These are phyloP conservation scores for Athrips mouffetella DNA, from an alignment of 2,888 invertebrate species.

Conservation along the genomic window DNA sequence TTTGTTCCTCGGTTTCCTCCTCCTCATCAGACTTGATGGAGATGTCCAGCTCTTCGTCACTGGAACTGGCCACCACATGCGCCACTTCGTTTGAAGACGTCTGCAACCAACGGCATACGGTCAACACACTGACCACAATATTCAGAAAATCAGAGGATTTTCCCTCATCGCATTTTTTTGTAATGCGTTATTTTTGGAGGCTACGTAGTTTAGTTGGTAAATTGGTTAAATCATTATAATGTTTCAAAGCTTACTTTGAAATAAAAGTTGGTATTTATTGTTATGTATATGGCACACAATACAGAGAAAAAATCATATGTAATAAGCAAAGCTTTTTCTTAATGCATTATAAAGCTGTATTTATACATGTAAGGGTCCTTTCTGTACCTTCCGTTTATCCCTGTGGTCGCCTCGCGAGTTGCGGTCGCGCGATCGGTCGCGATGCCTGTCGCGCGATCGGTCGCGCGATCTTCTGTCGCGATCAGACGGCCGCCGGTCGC, in stretches of 20 bases:
- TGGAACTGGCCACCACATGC: conserved; percentile 82
- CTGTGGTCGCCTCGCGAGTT: conserved; percentile 39
- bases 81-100: conserved; percentile 89
- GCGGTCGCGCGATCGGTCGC: conserved; percentile 33
- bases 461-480: conserved; percentile 48
- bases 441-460: conserved; percentile 34
- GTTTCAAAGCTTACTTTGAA: no score
- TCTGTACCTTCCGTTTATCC: conserved; percentile 40
- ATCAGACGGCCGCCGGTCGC: conserved; percentile 34
- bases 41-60: conserved; percentile 84
- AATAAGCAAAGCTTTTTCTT: no score
- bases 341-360: not conserved
- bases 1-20: conserved; percentile 94
- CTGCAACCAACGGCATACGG: conserved; percentile 33
- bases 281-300: no score
- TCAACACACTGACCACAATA: no score
- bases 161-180: no score
- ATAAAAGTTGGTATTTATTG: no score
- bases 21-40: conserved; percentile 88
- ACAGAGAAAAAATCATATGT: no score
- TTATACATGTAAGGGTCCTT: no score
- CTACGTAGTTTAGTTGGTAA: no score
- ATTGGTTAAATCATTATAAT: no score
- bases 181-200: no score
- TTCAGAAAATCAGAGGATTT: no score